Conservation (phyloP, 2,113 vertebrate genomes). For the Rhynchomys soricoides region DNA sequence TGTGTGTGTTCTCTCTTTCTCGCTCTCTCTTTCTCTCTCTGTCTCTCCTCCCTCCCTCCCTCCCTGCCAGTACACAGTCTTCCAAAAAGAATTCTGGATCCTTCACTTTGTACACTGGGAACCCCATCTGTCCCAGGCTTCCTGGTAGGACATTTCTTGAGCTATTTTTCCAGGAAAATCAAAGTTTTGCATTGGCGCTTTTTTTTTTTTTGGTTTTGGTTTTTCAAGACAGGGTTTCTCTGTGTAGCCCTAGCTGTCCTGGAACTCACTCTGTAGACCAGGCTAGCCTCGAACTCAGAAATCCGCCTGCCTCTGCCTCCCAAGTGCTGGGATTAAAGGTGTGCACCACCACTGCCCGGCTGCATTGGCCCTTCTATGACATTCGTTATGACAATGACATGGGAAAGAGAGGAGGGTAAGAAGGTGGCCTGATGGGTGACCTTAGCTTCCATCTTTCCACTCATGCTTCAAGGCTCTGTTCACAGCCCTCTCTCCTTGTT, state of each 20-base stretch:
- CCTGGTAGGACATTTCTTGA: neutral
- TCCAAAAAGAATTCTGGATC: slow-evolving; percentile 2
- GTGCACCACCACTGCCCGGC: too few species aligned
- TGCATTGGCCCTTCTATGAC: too few species aligned
- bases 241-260: too few species aligned
- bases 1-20: neutral
- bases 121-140: neutral
- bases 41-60: neutral
- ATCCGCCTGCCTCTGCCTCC: too few species aligned
- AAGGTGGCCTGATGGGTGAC: neutral
- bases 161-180: neutral
- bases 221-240: too few species aligned
- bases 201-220: slow-evolving; percentile 41
- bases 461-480: neutral
- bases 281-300: too few species aligned
- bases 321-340: too few species aligned
- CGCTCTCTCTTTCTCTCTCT: too few species aligned
- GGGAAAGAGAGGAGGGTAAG: neutral
- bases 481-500: neutral
- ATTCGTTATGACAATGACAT: neutral
- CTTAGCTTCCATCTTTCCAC: neutral
- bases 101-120: neutral
- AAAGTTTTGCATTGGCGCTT: neutral
- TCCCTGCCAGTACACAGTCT: neutral
- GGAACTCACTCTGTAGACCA: too few species aligned